phyloP scores from a whole-genome alignment of 2,797 vertebrate species.

The Yasuhikotakia modesta region DNA sequence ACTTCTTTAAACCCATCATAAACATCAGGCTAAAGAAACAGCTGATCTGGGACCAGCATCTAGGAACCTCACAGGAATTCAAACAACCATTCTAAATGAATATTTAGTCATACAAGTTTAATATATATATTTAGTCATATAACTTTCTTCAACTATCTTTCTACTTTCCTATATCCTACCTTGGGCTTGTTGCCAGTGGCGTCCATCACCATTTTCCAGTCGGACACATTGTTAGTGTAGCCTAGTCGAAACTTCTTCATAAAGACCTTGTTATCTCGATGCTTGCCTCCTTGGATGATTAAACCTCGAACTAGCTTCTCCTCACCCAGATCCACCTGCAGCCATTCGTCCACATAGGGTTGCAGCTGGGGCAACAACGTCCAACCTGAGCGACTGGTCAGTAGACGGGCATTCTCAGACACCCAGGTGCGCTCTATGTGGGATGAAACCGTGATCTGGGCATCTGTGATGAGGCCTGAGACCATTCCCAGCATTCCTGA shows the following conservation, averaged over 20 bases:
- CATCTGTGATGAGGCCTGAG: slow-evolving; percentile 94
- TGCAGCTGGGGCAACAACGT: slow-evolving; percentile 83
- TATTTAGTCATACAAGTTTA: neutral
- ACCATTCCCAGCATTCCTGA: slow-evolving; percentile 98
- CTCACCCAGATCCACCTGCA: slow-evolving; percentile 92
- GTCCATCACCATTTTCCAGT: slow-evolving; percentile 91
- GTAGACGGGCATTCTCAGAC: slow-evolving; percentile 90
- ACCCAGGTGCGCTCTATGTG: slow-evolving; percentile 92
- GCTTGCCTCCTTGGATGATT: slow-evolving; percentile 95
- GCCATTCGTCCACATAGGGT: slow-evolving; percentile 85
- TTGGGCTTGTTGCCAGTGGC: slow-evolving; percentile 86
- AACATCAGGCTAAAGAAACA: neutral
- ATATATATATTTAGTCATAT: neutral
- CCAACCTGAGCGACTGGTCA: slow-evolving; percentile 94
- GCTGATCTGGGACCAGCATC: neutral
- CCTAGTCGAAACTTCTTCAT: slow-evolving; percentile 96
- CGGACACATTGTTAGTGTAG: slow-evolving; percentile 91
- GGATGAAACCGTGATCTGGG: slow-evolving; percentile 93
- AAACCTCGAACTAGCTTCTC: slow-evolving; percentile 90
- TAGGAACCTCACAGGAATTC: neutral
- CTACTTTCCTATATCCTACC: slow-evolving; percentile 72
- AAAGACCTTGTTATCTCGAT: slow-evolving; percentile 94
- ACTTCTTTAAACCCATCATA: neutral
- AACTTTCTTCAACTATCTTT: neutral
- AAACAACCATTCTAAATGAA: neutral